Percentiles rank a stretch among this genome's conserved stretches.
Conservation (phyloP, 2,888 invertebrate genomes). For the Temnothorax unifasciatus region DNA sequence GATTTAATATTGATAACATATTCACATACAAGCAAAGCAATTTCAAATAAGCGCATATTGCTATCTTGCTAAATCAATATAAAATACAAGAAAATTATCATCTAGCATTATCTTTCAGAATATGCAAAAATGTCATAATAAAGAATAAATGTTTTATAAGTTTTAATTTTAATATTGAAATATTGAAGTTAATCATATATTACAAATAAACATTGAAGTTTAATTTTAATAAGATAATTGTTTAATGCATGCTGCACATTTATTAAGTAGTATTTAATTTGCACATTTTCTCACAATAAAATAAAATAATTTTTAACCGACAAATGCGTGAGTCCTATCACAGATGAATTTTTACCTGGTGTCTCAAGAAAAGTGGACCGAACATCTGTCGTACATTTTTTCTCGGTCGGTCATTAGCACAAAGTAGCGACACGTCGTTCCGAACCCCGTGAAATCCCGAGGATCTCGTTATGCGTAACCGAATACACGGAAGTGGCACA, state of each 20-base stretch:
- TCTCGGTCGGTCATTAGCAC: constrained; percentile 67
- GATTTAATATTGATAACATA: not conserved
- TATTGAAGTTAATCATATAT: not conserved
- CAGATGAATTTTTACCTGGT: not conserved
- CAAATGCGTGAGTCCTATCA: not conserved
- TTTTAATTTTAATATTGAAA: not conserved
- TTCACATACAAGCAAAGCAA: not conserved
- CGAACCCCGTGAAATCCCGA: constrained; percentile 76
- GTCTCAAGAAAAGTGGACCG: constrained; percentile 22
- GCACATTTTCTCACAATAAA: not conserved
- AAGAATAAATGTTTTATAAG: not conserved
- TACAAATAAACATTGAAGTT: not conserved
- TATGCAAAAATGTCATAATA: not conserved
- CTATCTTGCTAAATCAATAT: not conserved
- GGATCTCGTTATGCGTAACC: constrained; percentile 85
- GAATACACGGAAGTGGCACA: constrained; percentile 80
- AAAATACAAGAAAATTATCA: not conserved
- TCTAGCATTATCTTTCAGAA: not conserved
- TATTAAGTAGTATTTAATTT: not conserved
- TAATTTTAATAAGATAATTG: not conserved
- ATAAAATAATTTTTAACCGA: constrained; percentile 2
- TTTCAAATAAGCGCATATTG: not conserved
- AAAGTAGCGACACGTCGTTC: constrained; percentile 62
- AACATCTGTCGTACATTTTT: constrained; percentile 70
- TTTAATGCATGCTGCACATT: not conserved